These are phyloP conservation scores for Vespertilio murinus DNA, from an alignment of 2,797 vertebrate species.

Conservation along the genomic window DNA sequence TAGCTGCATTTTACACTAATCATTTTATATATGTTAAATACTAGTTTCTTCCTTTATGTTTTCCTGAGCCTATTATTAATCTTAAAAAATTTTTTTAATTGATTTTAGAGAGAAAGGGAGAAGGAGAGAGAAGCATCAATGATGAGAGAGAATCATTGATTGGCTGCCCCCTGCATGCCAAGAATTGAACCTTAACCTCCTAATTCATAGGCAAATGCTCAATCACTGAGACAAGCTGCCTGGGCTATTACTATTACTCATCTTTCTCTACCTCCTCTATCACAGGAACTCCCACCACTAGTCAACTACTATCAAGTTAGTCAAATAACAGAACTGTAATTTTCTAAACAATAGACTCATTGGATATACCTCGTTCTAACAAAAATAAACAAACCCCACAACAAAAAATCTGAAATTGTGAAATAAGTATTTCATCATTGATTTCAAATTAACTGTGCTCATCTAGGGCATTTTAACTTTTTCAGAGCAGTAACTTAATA, in stretches of 20 bases:
- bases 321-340: background rate
- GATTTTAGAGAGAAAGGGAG: too few relatives aligned
- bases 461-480: constrained; percentile 1
- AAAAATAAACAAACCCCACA: constrained; percentile 24
- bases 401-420: background rate
- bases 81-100: background rate
- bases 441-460: constrained; percentile 48
- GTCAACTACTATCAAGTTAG: background rate
- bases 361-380: background rate
- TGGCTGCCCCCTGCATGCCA: too few relatives aligned
- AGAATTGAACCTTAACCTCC: too few relatives aligned
- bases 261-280: background rate
- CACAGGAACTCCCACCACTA: background rate
- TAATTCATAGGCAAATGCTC: too few relatives aligned
- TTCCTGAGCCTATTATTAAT: background rate
- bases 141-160: too few relatives aligned
- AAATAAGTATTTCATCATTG: constrained; percentile 1
- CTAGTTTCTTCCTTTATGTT: background rate
- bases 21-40: background rate
- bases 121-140: too few relatives aligned
- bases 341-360: constrained; percentile 30
- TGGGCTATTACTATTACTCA: background rate
- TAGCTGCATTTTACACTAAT: background rate
- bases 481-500: constrained; percentile 27
- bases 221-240: too few relatives aligned